phyloP scores from a whole-genome alignment of 2,888 invertebrate genomes.

The Cataglyphis altisquamis region DNA sequence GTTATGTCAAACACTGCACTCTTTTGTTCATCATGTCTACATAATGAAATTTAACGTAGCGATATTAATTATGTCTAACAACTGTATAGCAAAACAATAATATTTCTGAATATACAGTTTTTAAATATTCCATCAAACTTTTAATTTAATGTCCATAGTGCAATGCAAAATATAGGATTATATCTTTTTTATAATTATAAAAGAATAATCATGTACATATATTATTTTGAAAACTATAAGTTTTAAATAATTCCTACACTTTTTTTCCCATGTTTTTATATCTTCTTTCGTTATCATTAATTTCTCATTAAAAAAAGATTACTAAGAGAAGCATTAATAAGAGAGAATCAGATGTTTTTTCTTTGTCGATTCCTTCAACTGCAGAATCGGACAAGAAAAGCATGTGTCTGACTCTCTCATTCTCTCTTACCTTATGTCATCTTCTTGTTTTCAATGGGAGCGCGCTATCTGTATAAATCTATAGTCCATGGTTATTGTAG shows the following conservation, averaged over 20 bases:
- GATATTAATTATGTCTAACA: background rate
- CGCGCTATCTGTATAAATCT: background rate
- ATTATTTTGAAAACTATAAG: background rate
- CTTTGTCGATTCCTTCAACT: background rate
- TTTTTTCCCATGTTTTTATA: background rate
- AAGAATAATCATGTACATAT: background rate
- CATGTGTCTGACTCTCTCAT: background rate
- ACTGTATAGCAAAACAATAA: background rate
- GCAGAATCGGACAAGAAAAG: background rate
- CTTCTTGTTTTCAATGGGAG: background rate
- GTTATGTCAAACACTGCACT: background rate
- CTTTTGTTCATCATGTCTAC: slow-evolving; percentile 16
- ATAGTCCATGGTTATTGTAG: background rate
- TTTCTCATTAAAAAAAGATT: background rate
- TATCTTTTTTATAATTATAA: background rate
- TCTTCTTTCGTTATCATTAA: background rate
- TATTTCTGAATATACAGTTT: background rate
- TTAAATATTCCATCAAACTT: background rate
- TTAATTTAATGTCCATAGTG: background rate
- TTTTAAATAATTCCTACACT: background rate
- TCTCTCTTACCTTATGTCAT: background rate
- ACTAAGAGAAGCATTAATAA: background rate
- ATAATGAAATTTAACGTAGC: background rate
- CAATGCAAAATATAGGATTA: background rate
- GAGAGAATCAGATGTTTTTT: background rate